Evolutionary conservation across 2,797 vertebrate species (phyloP), one percentile per base, ranked within the genome.

Genomic region (Danio choprae): DNA sequence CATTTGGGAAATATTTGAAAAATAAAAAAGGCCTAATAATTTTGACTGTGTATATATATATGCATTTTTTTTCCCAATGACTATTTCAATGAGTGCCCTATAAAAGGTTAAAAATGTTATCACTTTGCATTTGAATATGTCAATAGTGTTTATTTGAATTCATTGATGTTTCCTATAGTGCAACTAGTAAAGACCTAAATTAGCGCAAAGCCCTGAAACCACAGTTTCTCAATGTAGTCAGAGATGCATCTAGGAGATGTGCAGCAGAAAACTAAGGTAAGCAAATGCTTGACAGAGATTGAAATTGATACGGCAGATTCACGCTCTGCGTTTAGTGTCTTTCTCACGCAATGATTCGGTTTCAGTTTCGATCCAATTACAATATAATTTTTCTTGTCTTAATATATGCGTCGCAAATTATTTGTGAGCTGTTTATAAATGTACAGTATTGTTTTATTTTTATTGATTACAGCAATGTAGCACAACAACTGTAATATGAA

Each of bases 251-350:
- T 13, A 13, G n/a, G n/a, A 44, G 62, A 22, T 58, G 40, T 29
- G 40, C 2, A 29, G 7, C 1, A n/a, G 18, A 43, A 56, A 70
- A 40, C 8, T 20, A 71, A 53, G 51, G 18, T 3, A 10, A 40
- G n/a, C n/a, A 56, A 44, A 53, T 72, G 40, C 40, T 11, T 4
- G 8, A 58, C 38, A 65, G 18, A 59, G 70, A 73, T 0, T 44
- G 55, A 44, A 73, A 58, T 40, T 7, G 55, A 73, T 29, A 73
- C 70, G 36, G 40, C 41, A 59, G 12, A 22, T 29, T 58, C 38
- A 58, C 53, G 29, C 53, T 46, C 20, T 46, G 70, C 18, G 8
- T 6, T 3, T 0, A 58, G 13, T 0, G 20, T 46, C 40, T 59
- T n/a, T n/a, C 53, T 64, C 41, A 46, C 3, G 4, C 8, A 2